Conservation (phyloP, 1,140 invertebrate genomes). For the Drosophila persimilis region DNA sequence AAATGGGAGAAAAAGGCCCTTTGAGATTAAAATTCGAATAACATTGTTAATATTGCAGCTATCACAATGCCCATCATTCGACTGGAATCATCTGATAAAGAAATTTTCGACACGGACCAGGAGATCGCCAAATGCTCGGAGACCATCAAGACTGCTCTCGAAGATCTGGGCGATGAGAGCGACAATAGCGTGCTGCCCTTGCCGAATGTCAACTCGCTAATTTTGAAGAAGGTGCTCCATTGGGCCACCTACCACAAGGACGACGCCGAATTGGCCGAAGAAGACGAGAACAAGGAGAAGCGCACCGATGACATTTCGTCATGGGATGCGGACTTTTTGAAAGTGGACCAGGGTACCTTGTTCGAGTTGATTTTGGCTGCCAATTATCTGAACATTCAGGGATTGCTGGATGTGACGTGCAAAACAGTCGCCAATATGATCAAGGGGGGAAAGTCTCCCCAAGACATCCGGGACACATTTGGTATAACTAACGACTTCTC, state of each 20-base stretch:
- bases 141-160: constrained; percentile 99
- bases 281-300: constrained; percentile 99
- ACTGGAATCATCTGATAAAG: constrained; percentile 96
- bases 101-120: constrained; percentile 98
- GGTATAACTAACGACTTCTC: constrained; percentile 99
- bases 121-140: constrained; percentile 99
- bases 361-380: constrained; percentile 98
- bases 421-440: constrained; percentile 99
- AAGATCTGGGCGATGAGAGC: constrained; percentile 97
- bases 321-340: constrained; percentile 99
- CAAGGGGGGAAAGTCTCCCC: constrained; percentile 97
- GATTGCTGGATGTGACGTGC: constrained; percentile 98
- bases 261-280: constrained; percentile 96
- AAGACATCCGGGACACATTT: constrained; percentile 99
- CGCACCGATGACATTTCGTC: constrained; percentile 99
- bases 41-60: constrained; percentile 56
- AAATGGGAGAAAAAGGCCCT: not conserved
- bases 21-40: constrained; percentile 12
- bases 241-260: constrained; percentile 96
- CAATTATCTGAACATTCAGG: constrained; percentile 99
- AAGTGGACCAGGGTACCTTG: constrained; percentile 98
- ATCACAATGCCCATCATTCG: constrained; percentile 91
- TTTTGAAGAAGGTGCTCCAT: constrained; percentile 97
- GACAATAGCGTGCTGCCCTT: constrained; percentile 97
- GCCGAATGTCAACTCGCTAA: constrained; percentile 99